A percentile compares a stretch with the other conserved stretches of the same genome.
These are phyloP conservation scores for Bombus terrestris DNA, from an alignment of 1,140 invertebrate species.

Conservation along the genomic window DNA sequence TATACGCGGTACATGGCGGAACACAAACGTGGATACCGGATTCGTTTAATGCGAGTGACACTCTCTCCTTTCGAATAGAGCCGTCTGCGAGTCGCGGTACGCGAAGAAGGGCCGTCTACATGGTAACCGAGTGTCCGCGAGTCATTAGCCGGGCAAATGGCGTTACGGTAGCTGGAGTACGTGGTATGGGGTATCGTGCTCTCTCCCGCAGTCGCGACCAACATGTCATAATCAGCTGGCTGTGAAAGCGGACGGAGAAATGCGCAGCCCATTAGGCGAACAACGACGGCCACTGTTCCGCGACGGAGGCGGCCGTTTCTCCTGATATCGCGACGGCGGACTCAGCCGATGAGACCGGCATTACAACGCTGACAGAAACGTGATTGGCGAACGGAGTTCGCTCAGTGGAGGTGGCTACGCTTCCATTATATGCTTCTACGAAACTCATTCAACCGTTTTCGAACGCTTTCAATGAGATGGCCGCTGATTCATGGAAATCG, in stretches of 20 bases:
- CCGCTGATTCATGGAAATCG: constrained; percentile 50
- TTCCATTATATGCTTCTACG: constrained; percentile 63
- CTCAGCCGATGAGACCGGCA: constrained; percentile 29
- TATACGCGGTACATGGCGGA: not conserved
- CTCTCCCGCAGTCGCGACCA: constrained; percentile 72
- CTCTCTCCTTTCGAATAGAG: constrained; percentile 42
- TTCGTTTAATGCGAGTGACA: constrained; percentile 5
- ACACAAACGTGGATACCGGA: not conserved
- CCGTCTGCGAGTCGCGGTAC: constrained; percentile 18
- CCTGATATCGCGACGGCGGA: constrained; percentile 49
- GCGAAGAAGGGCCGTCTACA: constrained; percentile 18
- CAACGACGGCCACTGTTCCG: constrained; percentile 77
- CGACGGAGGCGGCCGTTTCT: constrained; percentile 64
- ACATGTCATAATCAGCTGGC: constrained; percentile 82
- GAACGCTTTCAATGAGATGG: constrained; percentile 61
- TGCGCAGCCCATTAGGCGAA: constrained; percentile 80
- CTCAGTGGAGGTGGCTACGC: constrained; percentile 36
- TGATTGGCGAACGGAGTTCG: constrained; percentile 40
- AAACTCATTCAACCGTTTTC: constrained; percentile 66
- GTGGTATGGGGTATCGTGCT: constrained; percentile 70
- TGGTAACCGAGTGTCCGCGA: constrained; percentile 76
- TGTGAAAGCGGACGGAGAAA: constrained; percentile 81
- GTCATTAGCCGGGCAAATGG: constrained; percentile 81
- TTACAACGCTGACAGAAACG: constrained; percentile 48
- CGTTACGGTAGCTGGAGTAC: constrained; percentile 79